Base-by-base conservation (phyloP, 2,113 vertebrate genomes). In the Limnothrissa miodon region DNA sequence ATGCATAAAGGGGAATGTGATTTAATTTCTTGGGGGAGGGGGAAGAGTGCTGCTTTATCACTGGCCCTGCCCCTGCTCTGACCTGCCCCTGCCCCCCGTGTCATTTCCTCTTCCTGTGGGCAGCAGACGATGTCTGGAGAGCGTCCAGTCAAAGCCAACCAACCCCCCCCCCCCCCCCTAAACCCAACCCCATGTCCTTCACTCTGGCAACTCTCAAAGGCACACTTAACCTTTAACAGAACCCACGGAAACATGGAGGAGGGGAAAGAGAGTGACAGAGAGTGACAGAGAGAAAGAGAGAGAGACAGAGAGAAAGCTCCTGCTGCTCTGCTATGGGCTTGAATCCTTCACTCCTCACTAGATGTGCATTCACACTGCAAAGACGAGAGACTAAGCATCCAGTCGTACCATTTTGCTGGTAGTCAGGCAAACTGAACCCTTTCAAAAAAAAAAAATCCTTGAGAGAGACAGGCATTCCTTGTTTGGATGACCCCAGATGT, bases 81-180 rank as follows among this genome's bases (percentile, higher is more conserved):
- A 53, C 7, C 10, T 0, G 56, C 1, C 10, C 74, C 62, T 85
- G 78, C 66, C 21, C 80, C 2, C 11, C 1, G 45, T 66, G 85
- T 89, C 87, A 78, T 45, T 86, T 83, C 78, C 85, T 83, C 29
- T 1, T 78, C 59, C 82, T 74, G 84, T 82, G 80, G 84, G 82
- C n/a, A 79, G 45, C 81, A 78, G 23, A 59, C 80, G 4, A 82
- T 66, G 17, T 87, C 80, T 82, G 81, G 78, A 89, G 86, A 45
- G 66, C 89, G 45, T 62, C 74, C 81, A 79, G 39, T 5, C 79
- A n/a, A n/a, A n/a, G n/a, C 56, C 79, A 15, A 79, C 56, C 66
- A 74, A 48, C 10, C 53, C 9, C 9, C 1, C 25, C 59, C 25
- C 59, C 25, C 59, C n/a, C n/a, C n/a, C n/a, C n/a, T 23, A 25